Evolutionary conservation across 2,888 invertebrate genomes (phyloP).

Genomic region (Dione juno): DNA sequence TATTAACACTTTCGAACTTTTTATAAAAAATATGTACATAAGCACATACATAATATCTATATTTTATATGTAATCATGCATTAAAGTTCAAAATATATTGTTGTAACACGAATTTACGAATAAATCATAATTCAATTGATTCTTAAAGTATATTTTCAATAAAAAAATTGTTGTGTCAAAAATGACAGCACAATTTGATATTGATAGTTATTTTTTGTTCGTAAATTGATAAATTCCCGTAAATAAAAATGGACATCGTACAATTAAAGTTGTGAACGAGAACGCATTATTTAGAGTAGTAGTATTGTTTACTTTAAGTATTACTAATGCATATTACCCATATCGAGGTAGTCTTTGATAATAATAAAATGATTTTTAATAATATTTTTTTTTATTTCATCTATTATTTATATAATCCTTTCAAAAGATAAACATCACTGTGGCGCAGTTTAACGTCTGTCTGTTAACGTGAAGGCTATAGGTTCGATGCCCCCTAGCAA

Average conservation of each 20-base stretch:
- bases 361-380: conserved; percentile 59
- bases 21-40: conserved; percentile 29
- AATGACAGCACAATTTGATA: background rate
- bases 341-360: conserved; percentile 57
- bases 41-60: conserved; percentile 17
- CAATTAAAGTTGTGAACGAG: conserved; percentile 52
- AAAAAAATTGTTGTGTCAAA: conserved; percentile 6
- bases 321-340: conserved; percentile 55
- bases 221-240: conserved; percentile 31
- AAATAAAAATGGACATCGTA: conserved; percentile 35
- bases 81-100: conserved; percentile 45
- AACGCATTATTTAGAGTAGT: conserved; percentile 48
- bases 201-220: conserved; percentile 22
- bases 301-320: conserved; percentile 54
- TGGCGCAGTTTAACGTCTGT: too few species aligned
- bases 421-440: too few species aligned
- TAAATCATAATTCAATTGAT: conserved; percentile 21
- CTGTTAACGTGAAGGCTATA: too few species aligned
- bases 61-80: conserved; percentile 39
- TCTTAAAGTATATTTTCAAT: background rate
- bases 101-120: conserved; percentile 42
- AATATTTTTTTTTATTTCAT: conserved; percentile 43
- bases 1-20: background rate
- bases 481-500: too few species aligned
- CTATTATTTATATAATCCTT: background rate